These are phyloP conservation scores for Eretmodus cyanostictus DNA, from an alignment of 2,113 vertebrate species.

Conservation along the genomic window DNA sequence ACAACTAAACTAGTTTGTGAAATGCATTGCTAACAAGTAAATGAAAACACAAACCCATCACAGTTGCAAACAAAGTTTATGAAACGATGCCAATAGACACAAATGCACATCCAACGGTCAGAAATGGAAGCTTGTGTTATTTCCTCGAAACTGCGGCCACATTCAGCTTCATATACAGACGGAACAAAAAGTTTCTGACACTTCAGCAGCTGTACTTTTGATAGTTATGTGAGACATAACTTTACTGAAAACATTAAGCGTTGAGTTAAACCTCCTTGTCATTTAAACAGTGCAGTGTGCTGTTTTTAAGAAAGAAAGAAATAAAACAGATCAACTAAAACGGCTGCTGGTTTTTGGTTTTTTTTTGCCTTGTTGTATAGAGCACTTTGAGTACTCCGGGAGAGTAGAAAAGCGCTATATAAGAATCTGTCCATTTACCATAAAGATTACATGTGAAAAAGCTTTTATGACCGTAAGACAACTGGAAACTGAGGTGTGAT, in stretches of 20 bases:
- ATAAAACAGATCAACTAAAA: not conserved
- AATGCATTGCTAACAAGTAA: not conserved
- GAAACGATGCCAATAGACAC: not conserved
- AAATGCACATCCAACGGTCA: not conserved
- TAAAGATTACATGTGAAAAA: not conserved
- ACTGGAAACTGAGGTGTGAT: not conserved
- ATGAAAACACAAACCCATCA: not conserved
- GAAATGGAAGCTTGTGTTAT: not conserved
- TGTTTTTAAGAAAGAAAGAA: not conserved
- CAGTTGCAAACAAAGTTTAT: not conserved
- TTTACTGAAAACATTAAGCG: not conserved
- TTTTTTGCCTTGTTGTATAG: not conserved
- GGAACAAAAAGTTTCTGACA: accelerated
- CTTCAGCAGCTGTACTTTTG: not conserved
- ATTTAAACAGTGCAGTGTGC: not conserved
- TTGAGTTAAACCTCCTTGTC: not conserved
- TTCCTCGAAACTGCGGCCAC: accelerated
- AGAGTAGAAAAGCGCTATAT: accelerated
- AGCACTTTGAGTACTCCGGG: not conserved
- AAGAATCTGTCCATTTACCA: not conserved
- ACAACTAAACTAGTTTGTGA: not conserved
- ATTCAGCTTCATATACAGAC: not conserved
- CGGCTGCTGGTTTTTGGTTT: not conserved
- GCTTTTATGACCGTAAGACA: not conserved
- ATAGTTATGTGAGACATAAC: not conserved